Conservation (phyloP, 1,140 invertebrate genomes). For the Rhizoglyphus robini region DNA sequence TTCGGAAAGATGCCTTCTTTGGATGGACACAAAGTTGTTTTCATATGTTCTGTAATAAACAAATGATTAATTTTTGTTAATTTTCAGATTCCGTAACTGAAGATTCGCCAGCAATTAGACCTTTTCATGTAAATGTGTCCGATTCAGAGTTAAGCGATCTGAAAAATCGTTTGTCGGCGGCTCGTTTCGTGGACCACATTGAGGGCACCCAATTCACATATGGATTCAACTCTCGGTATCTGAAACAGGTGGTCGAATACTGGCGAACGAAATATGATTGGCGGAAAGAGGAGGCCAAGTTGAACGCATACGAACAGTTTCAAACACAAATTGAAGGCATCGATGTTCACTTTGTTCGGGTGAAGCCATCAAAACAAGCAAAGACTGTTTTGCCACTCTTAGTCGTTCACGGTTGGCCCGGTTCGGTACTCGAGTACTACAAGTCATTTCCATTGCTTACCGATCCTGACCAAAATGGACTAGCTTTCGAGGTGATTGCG, state of each 20-base stretch:
- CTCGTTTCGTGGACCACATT: slow-evolving; percentile 36
- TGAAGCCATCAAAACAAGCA: slow-evolving; percentile 33
- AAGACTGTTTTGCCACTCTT: slow-evolving; percentile 16
- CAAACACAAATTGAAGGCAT: slow-evolving; percentile 47
- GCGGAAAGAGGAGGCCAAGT: slow-evolving; percentile 44
- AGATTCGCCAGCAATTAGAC: too few relatives aligned
- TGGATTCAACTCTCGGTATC: slow-evolving; percentile 55
- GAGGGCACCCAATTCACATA: slow-evolving; percentile 53
- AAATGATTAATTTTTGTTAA: too few relatives aligned
- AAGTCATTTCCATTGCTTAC: slow-evolving; percentile 57
- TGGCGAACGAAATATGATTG: slow-evolving; percentile 62
- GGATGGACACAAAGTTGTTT: too few relatives aligned
- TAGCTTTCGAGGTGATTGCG: slow-evolving; percentile 58
- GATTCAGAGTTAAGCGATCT: slow-evolving; percentile 22
- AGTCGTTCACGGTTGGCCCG: slow-evolving; percentile 66
- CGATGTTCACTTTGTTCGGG: slow-evolving; percentile 47
- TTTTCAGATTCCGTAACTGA: too few relatives aligned
- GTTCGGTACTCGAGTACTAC: slow-evolving; percentile 69
- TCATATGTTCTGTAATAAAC: too few relatives aligned
- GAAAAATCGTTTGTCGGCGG: slow-evolving; percentile 16
- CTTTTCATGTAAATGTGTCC: slow-evolving; percentile 21
- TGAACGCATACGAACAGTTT: slow-evolving; percentile 38
- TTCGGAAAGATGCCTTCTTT: too few relatives aligned
- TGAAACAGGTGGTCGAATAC: slow-evolving; percentile 55
- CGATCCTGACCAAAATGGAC: slow-evolving; percentile 37